Base-by-base conservation (phyloP, 2,113 vertebrate genomes). In the Murina feae region DNA sequence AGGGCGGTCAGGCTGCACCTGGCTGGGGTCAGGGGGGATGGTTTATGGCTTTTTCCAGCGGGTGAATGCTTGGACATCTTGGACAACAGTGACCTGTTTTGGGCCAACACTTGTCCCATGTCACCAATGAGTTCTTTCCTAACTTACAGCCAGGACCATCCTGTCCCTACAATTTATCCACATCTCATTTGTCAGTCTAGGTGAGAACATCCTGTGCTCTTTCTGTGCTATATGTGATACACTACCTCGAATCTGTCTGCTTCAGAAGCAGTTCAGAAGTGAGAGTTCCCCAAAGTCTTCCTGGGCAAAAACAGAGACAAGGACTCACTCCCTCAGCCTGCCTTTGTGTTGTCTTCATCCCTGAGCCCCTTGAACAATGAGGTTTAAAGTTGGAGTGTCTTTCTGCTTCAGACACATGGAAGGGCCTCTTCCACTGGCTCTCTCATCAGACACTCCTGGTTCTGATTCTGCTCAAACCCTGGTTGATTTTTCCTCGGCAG, bases 261-360 rank as follows among this genome's bases (percentile, higher is more conserved):
- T 95, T 93, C 82, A 93, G 72, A 94, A 89, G 74, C 68, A 86
- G 0, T 89, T 83, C 87, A 82, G 55, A 78, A 92, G n/a, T 74
- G 85, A 74, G 85, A 51, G 44, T 44, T 92, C 63, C 89, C 74
- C 35, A 30, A 91, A 78, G 51, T 91, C 63, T 85, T 88, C 58
- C 13, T 35, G 53, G 18, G 51, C 2, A 78, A 69, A 95, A 65
- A 28, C 72, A 39, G 39, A 95, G 53, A 63, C 32, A 90, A 81
- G 5, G 39, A 37, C 28, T 60, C 37, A 35, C 21, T 79, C 23
- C 71, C n/a, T 42, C 71, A 21, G 25, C 25, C 37, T 32, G 44
- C 25, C 32, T 66, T 72, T 83, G 53, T 5, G 12, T 86, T 49
- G n/a, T 58, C 37, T 88, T 58, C 14, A 63, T 55, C 66, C 21